Evolutionary conservation across 1,140 invertebrate species (phyloP).

Genomic region (Oryctes rhinoceros): DNA sequence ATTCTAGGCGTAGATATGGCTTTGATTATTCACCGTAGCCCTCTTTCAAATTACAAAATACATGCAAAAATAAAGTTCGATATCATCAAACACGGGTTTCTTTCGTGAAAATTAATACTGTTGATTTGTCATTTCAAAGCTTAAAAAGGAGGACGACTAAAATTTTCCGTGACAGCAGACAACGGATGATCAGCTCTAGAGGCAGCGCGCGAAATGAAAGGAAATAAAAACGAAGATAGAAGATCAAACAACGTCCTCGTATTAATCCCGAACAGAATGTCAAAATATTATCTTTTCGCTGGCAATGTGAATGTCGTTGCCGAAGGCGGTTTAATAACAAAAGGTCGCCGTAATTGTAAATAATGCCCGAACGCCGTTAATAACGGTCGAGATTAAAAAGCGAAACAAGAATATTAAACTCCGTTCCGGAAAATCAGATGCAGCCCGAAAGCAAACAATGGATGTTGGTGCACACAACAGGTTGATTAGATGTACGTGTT

Average conservation of each 20-base stretch:
- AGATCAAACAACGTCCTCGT: constrained; percentile 26
- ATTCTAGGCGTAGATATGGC: too few species aligned
- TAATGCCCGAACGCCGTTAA: constrained; percentile 28
- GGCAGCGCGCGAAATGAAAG: neutral
- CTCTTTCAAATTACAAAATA: too few species aligned
- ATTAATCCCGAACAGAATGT: constrained; percentile 15
- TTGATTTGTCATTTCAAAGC: constrained; percentile 6
- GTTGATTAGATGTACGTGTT: too few species aligned
- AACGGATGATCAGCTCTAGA: neutral
- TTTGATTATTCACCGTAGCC: too few species aligned
- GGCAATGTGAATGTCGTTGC: neutral
- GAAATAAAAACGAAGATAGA: constrained; percentile 14
- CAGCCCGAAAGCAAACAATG: neutral
- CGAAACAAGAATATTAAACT: constrained; percentile 26
- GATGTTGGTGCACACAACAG: neutral
- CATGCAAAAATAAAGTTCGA: too few species aligned
- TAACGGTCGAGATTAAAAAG: constrained; percentile 27
- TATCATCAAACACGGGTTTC: too few species aligned
- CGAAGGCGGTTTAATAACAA: constrained; percentile 25
- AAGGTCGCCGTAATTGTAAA: constrained; percentile 27
- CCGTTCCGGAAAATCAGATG: neutral
- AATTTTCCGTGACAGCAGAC: neutral
- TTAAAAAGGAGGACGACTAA: neutral
- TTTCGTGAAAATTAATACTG: neutral
- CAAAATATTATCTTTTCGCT: constrained; percentile 19